Percentiles rank a stretch among this genome's conserved stretches.
These are phyloP conservation scores for Acomys russatus DNA, from an alignment of 2,797 vertebrate genomes.

Conservation along the genomic window DNA sequence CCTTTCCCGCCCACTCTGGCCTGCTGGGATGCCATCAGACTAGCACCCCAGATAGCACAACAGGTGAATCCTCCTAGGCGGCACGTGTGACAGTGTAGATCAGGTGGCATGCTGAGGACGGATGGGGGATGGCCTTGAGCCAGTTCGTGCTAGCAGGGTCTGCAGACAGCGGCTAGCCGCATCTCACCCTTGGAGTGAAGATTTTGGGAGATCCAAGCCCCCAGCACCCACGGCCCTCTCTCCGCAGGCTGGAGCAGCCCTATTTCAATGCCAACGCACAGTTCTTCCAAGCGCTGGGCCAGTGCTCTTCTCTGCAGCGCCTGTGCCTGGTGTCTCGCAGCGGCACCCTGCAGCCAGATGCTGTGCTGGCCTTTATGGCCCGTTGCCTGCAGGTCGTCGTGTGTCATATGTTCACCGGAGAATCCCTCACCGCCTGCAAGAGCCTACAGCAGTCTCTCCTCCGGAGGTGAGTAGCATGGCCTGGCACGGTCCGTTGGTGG, in stretches of 20 bases:
- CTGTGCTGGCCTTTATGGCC: slow-evolving; percentile 94
- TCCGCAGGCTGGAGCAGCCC: slow-evolving; percentile 96
- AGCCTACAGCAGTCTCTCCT: slow-evolving; percentile 94
- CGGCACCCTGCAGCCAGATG: slow-evolving; percentile 94
- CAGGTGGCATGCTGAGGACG: accelerated
- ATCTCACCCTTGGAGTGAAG: too few species aligned
- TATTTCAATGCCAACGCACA: slow-evolving; percentile 93
- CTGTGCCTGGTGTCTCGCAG: slow-evolving; percentile 97
- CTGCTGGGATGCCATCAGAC: background rate
- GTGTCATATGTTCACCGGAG: slow-evolving; percentile 98
- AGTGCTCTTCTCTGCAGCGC: slow-evolving; percentile 93
- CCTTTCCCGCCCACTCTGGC: accelerated
- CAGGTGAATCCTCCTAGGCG: accelerated
- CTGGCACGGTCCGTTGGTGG: background rate
- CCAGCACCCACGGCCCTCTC: background rate
- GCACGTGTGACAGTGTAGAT: background rate
- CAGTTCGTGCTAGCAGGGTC: background rate
- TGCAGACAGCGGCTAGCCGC: background rate
- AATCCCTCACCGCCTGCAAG: slow-evolving; percentile 94
- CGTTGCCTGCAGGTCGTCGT: slow-evolving; percentile 92
- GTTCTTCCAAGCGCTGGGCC: slow-evolving; percentile 96
- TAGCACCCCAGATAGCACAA: background rate
- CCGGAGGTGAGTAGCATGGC: slow-evolving; percentile 91
- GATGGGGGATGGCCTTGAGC: background rate
- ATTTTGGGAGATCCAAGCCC: background rate